Percentiles rank a stretch among this genome's conserved stretches.
These are phyloP conservation scores for Nephrotoma flavescens DNA, from an alignment of 2,888 invertebrate genomes.

Conservation along the genomic window DNA sequence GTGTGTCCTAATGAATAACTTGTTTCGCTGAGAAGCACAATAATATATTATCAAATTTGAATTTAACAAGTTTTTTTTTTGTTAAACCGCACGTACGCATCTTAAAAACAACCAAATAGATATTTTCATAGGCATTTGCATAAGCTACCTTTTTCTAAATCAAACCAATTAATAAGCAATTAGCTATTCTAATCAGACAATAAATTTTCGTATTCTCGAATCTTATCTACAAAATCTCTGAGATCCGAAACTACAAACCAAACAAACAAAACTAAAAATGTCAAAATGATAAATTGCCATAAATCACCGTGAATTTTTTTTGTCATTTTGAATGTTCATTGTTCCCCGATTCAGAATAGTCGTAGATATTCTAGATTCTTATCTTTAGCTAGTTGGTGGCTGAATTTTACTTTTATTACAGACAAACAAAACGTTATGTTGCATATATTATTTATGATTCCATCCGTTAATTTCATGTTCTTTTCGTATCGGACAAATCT, in stretches of 20 bases:
- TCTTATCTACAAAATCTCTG: not conserved
- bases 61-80: not conserved
- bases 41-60: not conserved
- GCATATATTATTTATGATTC: not conserved
- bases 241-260: not conserved
- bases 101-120: not conserved
- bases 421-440: not conserved
- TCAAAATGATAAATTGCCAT: not conserved
- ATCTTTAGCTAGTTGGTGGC: not conserved
- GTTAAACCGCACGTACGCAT: not conserved
- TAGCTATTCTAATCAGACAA: conserved; percentile 2
- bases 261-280: not conserved
- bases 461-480: not conserved
- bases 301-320: not conserved
- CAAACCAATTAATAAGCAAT: conserved; percentile 2
- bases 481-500: not conserved
- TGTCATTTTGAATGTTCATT: not conserved
- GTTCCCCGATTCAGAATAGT: not conserved
- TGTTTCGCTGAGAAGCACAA: not conserved
- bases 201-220: not conserved
- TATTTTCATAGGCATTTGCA: not conserved
- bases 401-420: not conserved
- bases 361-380: not conserved
- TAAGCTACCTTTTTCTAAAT: not conserved
- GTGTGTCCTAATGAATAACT: not conserved